phyloP scores from a whole-genome alignment of 2,888 invertebrate genomes.

The Eupithecia subumbrata region DNA sequence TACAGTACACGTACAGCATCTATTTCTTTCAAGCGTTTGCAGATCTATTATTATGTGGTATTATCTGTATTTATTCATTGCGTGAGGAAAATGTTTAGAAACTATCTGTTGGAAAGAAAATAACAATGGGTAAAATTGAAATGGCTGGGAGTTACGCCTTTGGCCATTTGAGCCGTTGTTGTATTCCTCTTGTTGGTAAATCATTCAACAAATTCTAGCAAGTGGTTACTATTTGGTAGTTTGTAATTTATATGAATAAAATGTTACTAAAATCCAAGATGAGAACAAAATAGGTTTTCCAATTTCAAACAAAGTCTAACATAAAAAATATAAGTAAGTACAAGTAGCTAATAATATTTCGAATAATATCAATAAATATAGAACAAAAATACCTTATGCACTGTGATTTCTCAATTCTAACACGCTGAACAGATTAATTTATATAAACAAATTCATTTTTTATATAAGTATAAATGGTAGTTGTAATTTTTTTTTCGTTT shows the following conservation, averaged over 20 bases:
- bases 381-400: background rate
- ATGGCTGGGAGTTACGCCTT: conserved; percentile 14
- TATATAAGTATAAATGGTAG: too few species aligned
- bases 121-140: conserved; percentile 20
- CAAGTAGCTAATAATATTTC: background rate
- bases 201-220: background rate
- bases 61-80: conserved; percentile 42
- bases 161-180: background rate
- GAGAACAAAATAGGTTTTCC: background rate
- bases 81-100: conserved; percentile 40
- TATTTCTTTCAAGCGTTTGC: conserved; percentile 44
- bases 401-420: too few species aligned
- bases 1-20: conserved; percentile 29
- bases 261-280: background rate
- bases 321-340: background rate
- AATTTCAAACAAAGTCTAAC: background rate
- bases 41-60: conserved; percentile 42
- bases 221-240: background rate
- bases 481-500: too few species aligned
- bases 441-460: too few species aligned
- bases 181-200: background rate
- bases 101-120: conserved; percentile 24
- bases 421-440: too few species aligned
- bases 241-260: background rate
- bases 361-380: background rate